These are phyloP conservation scores for Pogonomyrmex barbatus DNA, from an alignment of 1,140 invertebrate species.

Conservation along the genomic window DNA sequence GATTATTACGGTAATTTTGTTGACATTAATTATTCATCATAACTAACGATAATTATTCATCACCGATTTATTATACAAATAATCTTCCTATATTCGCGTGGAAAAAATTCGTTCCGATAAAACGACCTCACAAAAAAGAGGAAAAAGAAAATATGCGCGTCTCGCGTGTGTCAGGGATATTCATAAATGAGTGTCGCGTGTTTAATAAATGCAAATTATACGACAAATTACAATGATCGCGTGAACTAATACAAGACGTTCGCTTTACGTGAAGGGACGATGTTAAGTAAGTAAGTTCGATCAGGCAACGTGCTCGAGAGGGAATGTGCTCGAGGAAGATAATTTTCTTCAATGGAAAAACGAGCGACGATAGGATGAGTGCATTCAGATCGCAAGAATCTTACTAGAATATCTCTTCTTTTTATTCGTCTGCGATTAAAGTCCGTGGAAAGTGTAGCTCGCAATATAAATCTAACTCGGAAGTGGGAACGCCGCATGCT, in stretches of 20 bases:
- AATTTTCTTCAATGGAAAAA: background rate
- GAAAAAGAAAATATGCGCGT: background rate
- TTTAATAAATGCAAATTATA: constrained; percentile 53
- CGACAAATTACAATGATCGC: constrained; percentile 51
- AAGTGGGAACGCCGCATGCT: constrained; percentile 56
- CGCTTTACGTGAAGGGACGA: background rate
- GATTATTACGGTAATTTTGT: background rate
- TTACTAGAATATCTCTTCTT: constrained; percentile 3
- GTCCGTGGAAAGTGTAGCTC: constrained; percentile 44
- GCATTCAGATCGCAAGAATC: background rate
- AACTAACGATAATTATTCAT: background rate
- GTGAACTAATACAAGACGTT: constrained; percentile 3
- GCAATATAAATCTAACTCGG: constrained; percentile 64
- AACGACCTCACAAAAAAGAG: background rate
- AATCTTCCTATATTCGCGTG: constrained; percentile 5
- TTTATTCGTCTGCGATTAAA: constrained; percentile 67
- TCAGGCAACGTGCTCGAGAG: background rate
- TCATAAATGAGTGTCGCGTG: constrained; percentile 13
- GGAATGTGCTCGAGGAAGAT: background rate
- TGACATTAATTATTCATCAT: background rate
- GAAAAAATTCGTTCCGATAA: background rate
- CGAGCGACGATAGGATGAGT: background rate
- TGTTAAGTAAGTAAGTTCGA: no score
- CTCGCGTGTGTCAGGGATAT: constrained; percentile 42
- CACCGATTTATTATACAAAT: background rate